Evolutionary conservation across 2,888 invertebrate genomes (phyloP), one percentile per base, ranked within the genome.

Genomic region (Lasioglossum calceatum): DNA sequence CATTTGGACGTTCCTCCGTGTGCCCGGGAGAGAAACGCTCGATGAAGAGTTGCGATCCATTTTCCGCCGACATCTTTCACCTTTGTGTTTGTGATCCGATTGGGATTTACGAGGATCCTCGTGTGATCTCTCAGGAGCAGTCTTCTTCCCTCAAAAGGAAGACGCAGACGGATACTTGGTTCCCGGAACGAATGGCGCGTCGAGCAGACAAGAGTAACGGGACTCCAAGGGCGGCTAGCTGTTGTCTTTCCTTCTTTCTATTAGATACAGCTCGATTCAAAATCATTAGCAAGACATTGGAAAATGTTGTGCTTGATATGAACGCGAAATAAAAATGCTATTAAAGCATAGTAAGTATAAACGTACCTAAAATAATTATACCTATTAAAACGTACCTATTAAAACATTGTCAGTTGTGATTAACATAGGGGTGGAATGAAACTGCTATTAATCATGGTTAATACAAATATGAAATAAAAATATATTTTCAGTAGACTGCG

Each of bases 101-200:
- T 79, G 76, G 75, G 77, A 87, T 87, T 89, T 89, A 88, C 85
- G 88, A 88, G 79, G 72, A 86, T 87, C 47, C 76, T 58, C 70
- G 23, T 58, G 23, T 72, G 80, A 82, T 86, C 64, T 78, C 75
- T 42, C 42, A 23, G 54, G 78, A 50, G 78, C 19, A 74, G 54
- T 2, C 64, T 42, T n/a, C 71, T 12, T n/a, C 23, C n/a, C 58
- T 80, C 73, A 27, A 58, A 42, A 12, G 72, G 44, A 42, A 71
- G 32, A 44, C 36, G 36, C 32, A 67, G 70, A 39, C 61, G 39
- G 50, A 74, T 64, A 79, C 32, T 42, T 58, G 72, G 74, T 70
- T 74, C 39, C 27, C 0, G 76, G 70, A 71, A 74, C 81, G 76
- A 79, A 81, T 58, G 87, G 79, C 81, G 64, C 71, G 71, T 58